Base-by-base conservation (phyloP, 2,113 vertebrate genomes). In the Pterocles gutturalis region DNA sequence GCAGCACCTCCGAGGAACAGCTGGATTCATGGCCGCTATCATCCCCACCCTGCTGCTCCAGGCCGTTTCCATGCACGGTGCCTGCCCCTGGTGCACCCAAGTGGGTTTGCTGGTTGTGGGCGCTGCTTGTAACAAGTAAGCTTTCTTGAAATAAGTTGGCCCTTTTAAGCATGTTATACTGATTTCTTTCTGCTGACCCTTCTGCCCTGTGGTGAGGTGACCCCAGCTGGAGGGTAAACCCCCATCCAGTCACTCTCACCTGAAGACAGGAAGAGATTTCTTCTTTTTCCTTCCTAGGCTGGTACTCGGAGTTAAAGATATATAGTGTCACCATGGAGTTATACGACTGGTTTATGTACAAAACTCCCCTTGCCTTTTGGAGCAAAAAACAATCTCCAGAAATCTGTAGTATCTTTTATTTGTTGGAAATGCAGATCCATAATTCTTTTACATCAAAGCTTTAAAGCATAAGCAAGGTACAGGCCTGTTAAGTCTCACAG, bases 11-110 rank as follows among this genome's bases (percentile, higher is more conserved):
- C 15, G 20, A 70, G 41, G 34, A 94, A 80, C 29, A 70, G 28
- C 3, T 48, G 43, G 13, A 62, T 62, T 53, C 5, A 2, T 18
- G 51, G 61, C 51, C 29, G 36, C 22, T 20, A 7, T n/a, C 22
- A 48, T 14, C 18, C 17, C 13, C 20, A 62, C n/a, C 41, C 31
- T 58, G 36, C 43, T 46, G 31, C 24, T 81, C 43, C 49, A 69
- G 28, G 18, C 24, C 11, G 7, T 9, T n/a, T 64, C 21, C 0
- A 1, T 6, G 18, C 28, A 53, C 2, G 1, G 13, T 18, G 34
- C 10, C 54, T 3, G 4, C 25, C 34, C 26, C 28, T 41, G 26
- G 55, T 38, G 22, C 11, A 66, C 4, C 13, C 41, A 61, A 48
- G 20, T 0, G 1, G 16, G 43, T 78, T 82, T 81, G 66, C 29